Conservation (phyloP, 2,888 invertebrate species). For the Lepidocyrtoides sp. region DNA sequence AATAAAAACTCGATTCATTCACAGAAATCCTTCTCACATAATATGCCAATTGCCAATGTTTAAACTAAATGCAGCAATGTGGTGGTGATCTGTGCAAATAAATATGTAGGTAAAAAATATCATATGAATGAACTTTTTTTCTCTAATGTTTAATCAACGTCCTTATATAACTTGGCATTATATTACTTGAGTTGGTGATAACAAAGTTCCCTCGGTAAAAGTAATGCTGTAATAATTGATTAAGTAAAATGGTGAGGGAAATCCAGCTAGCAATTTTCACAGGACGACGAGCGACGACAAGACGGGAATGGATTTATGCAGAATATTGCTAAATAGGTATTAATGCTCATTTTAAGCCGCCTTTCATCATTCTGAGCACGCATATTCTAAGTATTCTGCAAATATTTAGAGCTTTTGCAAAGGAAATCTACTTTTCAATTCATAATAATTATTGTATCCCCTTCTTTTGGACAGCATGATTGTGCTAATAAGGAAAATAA, state of each 20-base stretch:
- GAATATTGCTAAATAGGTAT: not conserved
- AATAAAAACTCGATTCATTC: slow-evolving; percentile 7
- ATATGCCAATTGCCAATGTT: not conserved
- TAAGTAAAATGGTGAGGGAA: slow-evolving; percentile 31
- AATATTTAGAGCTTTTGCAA: not conserved
- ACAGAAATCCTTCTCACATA: slow-evolving; percentile 15
- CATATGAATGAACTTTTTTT: slow-evolving; percentile 35
- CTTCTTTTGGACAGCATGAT: not conserved
- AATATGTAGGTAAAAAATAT: too few relatives aligned
- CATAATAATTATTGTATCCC: not conserved
- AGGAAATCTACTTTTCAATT: not conserved
- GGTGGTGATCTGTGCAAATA: not conserved
- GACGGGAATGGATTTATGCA: not conserved
- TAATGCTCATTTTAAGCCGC: too few relatives aligned
- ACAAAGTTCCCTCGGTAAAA: slow-evolving; percentile 17
- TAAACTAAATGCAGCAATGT: slow-evolving; percentile 1
- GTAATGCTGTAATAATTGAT: slow-evolving; percentile 16
- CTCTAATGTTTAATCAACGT: slow-evolving; percentile 20
- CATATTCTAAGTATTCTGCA: too few relatives aligned
- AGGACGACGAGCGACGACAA: not conserved
- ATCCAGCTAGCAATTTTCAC: slow-evolving; percentile 40
- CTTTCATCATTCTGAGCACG: too few relatives aligned
- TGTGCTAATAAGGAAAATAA: slow-evolving; percentile 8
- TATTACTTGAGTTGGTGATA: not conserved
- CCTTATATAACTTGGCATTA: not conserved